Base-by-base conservation (phyloP, 1,140 invertebrate genomes). In the Heliothis virescens region DNA sequence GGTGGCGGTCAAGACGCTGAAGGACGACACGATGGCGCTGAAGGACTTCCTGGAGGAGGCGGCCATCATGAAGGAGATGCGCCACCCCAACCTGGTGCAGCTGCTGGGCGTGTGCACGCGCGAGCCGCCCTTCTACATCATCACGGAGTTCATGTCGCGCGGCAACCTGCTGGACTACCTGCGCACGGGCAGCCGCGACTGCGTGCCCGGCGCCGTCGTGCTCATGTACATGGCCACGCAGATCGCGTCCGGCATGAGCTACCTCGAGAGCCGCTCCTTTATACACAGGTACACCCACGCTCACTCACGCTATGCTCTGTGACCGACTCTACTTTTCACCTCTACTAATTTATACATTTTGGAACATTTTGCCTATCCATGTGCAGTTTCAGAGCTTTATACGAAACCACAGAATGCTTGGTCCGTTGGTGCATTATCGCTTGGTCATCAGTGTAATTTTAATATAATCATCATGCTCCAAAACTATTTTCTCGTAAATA, bases 11-110 rank as follows among this genome's bases (percentile, higher is more conserved):
- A 99, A 99, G 95, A 99, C 99, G 0, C 95, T 99, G 1, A 99
- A 99, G 96, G 99, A 99, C 94, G 99, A 99, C 89, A 99, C 99
- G 15, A 99, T 99, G 99, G 99, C 99, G 2, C 95, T 99, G 57
- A 99, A 99, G 95, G 99, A 99, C 93, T 99, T 99, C 94, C 95
- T 99, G 16, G 99, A 99, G 92, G 99, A 99, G 95, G 99, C 99
- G 7, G 97, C 98, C 74, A 99, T 99, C 65, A 99, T 99, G 99
- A 99, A 99, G 92, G 99, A 99, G 95, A 99, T 99, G 98, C 99
- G 99, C 90, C 99, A 99, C 95, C 98, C 98, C 10, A 99, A 99
- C 96, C 95, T 99, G 80, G 99, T 99, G 72, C 99, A 99, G 95
- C 95, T 99, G 78, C 96, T 99, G 84, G 98, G 98, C 83, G 99